Conservation (phyloP, 2,888 invertebrate species). For the Dicyrtomina minuta region DNA sequence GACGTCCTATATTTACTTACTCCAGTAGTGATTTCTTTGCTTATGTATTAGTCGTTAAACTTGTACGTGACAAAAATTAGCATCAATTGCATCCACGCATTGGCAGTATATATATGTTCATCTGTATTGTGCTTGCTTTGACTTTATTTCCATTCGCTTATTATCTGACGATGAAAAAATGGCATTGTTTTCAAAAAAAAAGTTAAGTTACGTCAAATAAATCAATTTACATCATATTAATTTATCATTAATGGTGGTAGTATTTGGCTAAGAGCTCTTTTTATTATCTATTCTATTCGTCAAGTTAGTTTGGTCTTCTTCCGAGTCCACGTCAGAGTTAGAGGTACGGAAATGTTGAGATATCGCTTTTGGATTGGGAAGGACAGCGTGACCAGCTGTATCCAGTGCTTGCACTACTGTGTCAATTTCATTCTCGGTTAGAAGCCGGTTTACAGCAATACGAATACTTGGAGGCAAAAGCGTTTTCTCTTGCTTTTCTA, state of each 20-base stretch:
- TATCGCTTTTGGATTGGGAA: not conserved
- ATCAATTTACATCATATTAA: not conserved
- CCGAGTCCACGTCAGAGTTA: not conserved
- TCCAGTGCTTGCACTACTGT: slow-evolving; percentile 34
- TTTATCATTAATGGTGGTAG: not conserved
- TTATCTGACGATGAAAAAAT: slow-evolving; percentile 16
- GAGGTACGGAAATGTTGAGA: not conserved
- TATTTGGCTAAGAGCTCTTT: not conserved
- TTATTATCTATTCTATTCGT: too few relatives aligned
- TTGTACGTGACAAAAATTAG: too few relatives aligned
- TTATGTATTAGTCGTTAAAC: too few relatives aligned
- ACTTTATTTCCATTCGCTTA: slow-evolving; percentile 16
- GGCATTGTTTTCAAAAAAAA: slow-evolving; percentile 31
- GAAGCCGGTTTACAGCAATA: slow-evolving; percentile 67
- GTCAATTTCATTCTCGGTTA: slow-evolving; percentile 66
- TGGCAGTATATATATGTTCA: too few relatives aligned
- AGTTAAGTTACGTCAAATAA: not conserved
- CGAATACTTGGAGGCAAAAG: slow-evolving; percentile 73
- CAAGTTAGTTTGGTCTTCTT: not conserved
- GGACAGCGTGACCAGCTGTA: slow-evolving; percentile 24
- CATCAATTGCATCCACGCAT: too few relatives aligned
- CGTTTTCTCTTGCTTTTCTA: slow-evolving; percentile 67
- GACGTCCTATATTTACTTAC: too few relatives aligned
- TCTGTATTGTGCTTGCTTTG: slow-evolving; percentile 18
- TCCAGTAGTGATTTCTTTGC: too few relatives aligned